Conservation (phyloP, 2,113 vertebrate genomes). For the Crotalus horridus region DNA sequence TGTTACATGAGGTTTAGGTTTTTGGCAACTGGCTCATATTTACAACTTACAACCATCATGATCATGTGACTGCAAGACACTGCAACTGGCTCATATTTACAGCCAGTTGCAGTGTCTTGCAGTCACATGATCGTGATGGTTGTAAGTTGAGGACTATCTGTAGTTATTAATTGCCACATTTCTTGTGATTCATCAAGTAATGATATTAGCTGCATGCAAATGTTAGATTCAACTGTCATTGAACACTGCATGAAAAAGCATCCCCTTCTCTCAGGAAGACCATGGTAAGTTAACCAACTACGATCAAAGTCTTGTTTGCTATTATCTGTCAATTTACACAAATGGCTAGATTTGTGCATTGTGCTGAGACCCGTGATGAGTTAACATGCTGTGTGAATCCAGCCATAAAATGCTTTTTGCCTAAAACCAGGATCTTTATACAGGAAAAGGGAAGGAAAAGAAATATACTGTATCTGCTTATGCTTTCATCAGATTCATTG, state of each 20-base stretch:
- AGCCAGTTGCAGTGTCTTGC: background rate
- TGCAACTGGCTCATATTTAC: background rate
- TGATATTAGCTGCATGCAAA: background rate
- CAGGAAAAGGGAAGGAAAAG: background rate
- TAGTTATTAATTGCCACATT: background rate
- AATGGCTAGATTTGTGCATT: background rate
- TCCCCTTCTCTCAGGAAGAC: background rate
- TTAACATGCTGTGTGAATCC: background rate
- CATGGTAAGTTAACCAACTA: background rate
- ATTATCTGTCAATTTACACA: background rate
- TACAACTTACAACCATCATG: background rate
- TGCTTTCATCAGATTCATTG: background rate
- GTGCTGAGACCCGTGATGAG: background rate
- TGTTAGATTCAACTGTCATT: background rate
- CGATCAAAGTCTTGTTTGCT: background rate
- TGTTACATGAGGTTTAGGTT: background rate
- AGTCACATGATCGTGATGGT: background rate
- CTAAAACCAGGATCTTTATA: background rate
- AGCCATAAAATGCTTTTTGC: background rate
- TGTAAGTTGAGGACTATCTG: background rate
- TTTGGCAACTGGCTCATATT: background rate
- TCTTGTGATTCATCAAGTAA: background rate
- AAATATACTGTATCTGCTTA: background rate
- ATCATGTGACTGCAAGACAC: too few relatives aligned
- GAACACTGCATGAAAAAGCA: background rate